Base-by-base conservation (phyloP, 2,113 vertebrate species). In the Antechinus stuartii region DNA sequence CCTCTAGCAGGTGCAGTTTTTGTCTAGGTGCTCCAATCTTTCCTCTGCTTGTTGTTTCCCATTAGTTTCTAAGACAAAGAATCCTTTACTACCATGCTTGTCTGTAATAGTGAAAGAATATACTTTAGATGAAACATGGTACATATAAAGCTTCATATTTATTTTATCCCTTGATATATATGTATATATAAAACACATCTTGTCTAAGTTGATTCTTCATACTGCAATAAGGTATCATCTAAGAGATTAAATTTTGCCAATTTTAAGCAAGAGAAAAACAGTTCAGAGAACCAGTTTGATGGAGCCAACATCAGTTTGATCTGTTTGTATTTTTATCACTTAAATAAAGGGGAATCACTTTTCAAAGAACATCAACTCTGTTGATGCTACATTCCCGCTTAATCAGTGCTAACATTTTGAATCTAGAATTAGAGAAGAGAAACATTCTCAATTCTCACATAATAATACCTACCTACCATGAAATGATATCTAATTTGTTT, bases 381-480 rank as follows among this genome's bases (percentile, higher is more conserved):
- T 93, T 52, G 9, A 61, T 57, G n/a, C 26, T 93, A 0, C 91
- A n/a, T 50, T 54, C 94, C 56, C 55, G 8, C 57, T 46, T 94
- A 42, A 96, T 53, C 53, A 61, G 57, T 76, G 90, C 90, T 91
- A 54, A 94, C 12, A 1, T 54, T 92, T 68, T 90, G 47, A 96
- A 93, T 92, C 92, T 97, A 42, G 54, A 97, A 95, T 50, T 89
- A 90, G 35, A 55, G 35, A 95, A 94, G 89, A 92, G 22, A 93
- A 97, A 89, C 91, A 47, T 49, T 84, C 61, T 61, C 25, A 1
- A 0, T 90, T 95, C 54, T 93, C 92, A 90, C 5, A n/a, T 90
- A 54, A 26, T 54, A 84, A 90, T 76, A 93, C 12, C 53, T 76
- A 61, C 25, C 50, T 27, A 54, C 14, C 42, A 11, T 92, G 92